Evolutionary conservation across 1,140 invertebrate species (phyloP), one percentile per base, ranked within the genome.

Genomic region (Heterodera schachtii): DNA sequence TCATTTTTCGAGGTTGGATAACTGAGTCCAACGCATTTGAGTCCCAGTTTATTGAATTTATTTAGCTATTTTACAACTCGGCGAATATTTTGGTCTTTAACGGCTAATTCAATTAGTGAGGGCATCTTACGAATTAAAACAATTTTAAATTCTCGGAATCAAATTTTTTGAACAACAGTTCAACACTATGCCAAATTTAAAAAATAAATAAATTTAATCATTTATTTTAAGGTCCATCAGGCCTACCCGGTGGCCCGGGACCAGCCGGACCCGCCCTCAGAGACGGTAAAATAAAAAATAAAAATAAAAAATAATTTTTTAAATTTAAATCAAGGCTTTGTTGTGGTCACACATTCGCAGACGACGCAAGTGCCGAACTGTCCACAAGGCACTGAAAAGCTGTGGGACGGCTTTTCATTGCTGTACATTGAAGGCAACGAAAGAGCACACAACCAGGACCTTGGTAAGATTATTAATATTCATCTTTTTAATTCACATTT

Each of bases 361-460:
- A 94, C 93, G 69, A 92, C 93, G 4, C 90, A 91, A 79, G 92
- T 97, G 52, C 97, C 96, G 2, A 85, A 91, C 31, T 99, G 97
- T 90, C 94, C 95, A 75, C 87, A 91, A 8, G 95, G 95, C 0
- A 94, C 95, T 64, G 92, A 93, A 1, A 93, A 94, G 91, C 91
- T 98, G 5, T 99, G 97, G 97, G 94, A 96, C 74, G 97, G 97
- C 60, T 99, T 97, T 92, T 97, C 95, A 83, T 92, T 99, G 52
- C 91, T 99, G 0, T 97, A 96, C 88, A 94, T 97, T 64, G 95
- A 98, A 91, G 97, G 97, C 71, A 97, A 98, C 88, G 96, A 98
- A 91, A 95, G 95, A 90, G 93, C 96, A 0, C 96, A 98, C 89
- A 95, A 95, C 87, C 97, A 98, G 93, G 97, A 99, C 91, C 92